Evolutionary conservation across 2,113 vertebrate species (phyloP), one percentile per base, ranked within the genome.

Genomic region (Phalacrocorax carbo): DNA sequence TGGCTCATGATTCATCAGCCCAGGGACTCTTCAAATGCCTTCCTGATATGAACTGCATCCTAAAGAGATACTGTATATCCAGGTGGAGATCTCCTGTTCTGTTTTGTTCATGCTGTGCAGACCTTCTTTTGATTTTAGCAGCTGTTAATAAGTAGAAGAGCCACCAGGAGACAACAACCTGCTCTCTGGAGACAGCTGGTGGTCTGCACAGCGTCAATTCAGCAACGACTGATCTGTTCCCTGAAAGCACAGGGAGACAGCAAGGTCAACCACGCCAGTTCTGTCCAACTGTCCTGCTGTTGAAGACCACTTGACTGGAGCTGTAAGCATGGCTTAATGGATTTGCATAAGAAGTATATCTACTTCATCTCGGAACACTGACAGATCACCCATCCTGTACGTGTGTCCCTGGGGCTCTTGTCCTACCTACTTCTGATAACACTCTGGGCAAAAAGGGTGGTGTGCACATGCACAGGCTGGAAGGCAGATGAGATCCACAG

Each of bases 1-100:
- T 36, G 34, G 66, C 38, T 95, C 86, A 95, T 72, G 92, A 96
- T 86, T 96, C 89, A 97, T 96, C 93, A 95, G 82, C 38, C 23
- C 91, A 90, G 89, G 38, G 60, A 93, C 88, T 80, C 95, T 79
- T 87, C 77, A 91, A 95, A 84, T 4, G 22, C 66, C 57, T 92
- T 86, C 48, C 68, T 52, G 36, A 78, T 89, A 87, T 7, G 51
- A 94, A 78, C 84, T 78, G 88, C 81, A 95, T 90, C 81, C 86
- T 81, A 93, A 68, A 90, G 60, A 90, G 87, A 92, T 40, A 70
- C 46, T 82, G 2, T 84, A 84, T 57, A 90, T 55, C 44, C 89
- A 94, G 55, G 78, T 77, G 75, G 75, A 89, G 52, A 90, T 64
- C 14, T 69, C 27, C 52, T 75, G 20, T 92, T 90, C 82, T 71